These are phyloP conservation scores for Araneus ventricosus DNA, from an alignment of 1,140 invertebrate genomes.

Conservation along the genomic window DNA sequence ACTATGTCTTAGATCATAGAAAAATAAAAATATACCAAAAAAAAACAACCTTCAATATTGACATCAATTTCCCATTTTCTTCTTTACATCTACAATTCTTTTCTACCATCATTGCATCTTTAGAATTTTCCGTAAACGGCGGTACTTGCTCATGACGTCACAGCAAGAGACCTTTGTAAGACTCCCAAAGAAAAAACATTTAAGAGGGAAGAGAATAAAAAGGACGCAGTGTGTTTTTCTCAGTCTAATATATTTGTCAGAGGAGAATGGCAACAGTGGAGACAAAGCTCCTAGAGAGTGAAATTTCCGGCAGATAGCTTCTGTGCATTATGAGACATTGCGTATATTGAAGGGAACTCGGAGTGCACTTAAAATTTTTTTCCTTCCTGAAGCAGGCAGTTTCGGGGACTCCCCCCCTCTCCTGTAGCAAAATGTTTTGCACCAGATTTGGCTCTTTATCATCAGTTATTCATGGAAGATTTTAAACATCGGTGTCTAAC, in stretches of 20 bases:
- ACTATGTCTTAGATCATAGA: background rate
- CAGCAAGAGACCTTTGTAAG: background rate
- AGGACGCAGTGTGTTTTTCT: background rate
- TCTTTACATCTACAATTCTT: background rate
- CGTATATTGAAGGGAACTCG: background rate
- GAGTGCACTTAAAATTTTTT: slow-evolving; percentile 37
- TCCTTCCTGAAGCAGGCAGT: background rate
- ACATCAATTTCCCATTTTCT: slow-evolving; percentile 24
- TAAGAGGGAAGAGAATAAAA: background rate
- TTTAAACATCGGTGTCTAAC: too few relatives aligned
- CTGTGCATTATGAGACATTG: slow-evolving; percentile 9
- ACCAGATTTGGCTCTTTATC: slow-evolving; percentile 49
- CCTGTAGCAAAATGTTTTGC: background rate
- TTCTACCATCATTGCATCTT: background rate
- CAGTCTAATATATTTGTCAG: slow-evolving; percentile 25
- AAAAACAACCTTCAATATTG: slow-evolving; percentile 42
- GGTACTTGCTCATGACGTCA: background rate
- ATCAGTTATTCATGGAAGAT: too few relatives aligned
- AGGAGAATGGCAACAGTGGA: slow-evolving; percentile 4
- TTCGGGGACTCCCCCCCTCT: background rate
- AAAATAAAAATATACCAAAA: background rate
- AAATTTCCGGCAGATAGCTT: slow-evolving; percentile 53
- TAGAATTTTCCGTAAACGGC: background rate
- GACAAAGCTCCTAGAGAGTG: background rate
- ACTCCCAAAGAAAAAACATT: background rate